Evolutionary conservation across 2,888 invertebrate genomes (phyloP).

Genomic region (Cryptus armator): DNA sequence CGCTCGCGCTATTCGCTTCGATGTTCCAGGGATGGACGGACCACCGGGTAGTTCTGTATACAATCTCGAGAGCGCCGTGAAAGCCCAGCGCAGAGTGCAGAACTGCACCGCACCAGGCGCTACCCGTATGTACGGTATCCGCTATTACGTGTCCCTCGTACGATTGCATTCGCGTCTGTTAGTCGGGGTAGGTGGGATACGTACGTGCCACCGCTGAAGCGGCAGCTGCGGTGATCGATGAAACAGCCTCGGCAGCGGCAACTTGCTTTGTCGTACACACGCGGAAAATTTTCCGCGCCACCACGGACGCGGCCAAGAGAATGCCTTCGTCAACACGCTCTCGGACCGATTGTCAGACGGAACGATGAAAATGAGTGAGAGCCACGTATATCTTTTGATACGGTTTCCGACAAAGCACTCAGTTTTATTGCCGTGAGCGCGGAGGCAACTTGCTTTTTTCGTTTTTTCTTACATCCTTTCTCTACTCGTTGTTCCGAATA

Average conservation of each 20-base stretch:
- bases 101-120: background rate
- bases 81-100: slow-evolving; percentile 28
- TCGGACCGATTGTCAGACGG: background rate
- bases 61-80: slow-evolving; percentile 57
- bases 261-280: slow-evolving; percentile 44
- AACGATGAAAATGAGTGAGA: slow-evolving; percentile 5
- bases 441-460: too few relatives aligned
- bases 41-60: slow-evolving; percentile 33
- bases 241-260: slow-evolving; percentile 24
- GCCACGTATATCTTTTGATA: background rate
- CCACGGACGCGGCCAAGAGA: slow-evolving; percentile 29
- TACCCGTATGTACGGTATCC: slow-evolving; percentile 27
- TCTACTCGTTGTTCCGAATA: too few relatives aligned
- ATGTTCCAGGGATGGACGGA: background rate
- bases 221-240: slow-evolving; percentile 38
- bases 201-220: slow-evolving; percentile 36
- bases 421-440: background rate
- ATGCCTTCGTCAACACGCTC: slow-evolving; percentile 60
- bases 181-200: slow-evolving; percentile 6
- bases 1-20: slow-evolving; percentile 15
- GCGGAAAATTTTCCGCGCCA: slow-evolving; percentile 42
- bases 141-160: slow-evolving; percentile 60
- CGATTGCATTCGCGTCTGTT: slow-evolving; percentile 53
- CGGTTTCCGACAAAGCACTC: background rate
- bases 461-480: too few relatives aligned